phyloP scores from a whole-genome alignment of 2,797 vertebrate species.

The Percopsis omiscomaycus region DNA sequence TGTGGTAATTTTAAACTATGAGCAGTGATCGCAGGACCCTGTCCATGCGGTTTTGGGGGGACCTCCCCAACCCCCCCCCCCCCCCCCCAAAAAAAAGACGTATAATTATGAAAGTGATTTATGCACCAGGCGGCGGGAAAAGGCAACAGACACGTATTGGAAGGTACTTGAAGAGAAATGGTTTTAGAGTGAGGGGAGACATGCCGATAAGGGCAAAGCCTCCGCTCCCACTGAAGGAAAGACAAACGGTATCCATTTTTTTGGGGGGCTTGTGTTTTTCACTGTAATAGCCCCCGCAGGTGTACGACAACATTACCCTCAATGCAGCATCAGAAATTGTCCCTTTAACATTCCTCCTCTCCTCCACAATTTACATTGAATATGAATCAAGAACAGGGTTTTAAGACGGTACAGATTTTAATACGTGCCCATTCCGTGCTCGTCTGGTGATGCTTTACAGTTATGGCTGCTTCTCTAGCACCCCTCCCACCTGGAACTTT shows the following conservation, averaged over 20 bases:
- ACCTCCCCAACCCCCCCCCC: slow-evolving; percentile 22
- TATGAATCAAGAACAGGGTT: slow-evolving; percentile 12
- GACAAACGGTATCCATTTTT: slow-evolving; percentile 28
- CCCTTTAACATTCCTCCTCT: slow-evolving; percentile 15
- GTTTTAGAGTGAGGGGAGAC: slow-evolving; percentile 54
- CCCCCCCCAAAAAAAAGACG: slow-evolving; percentile 27
- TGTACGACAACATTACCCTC: slow-evolving; percentile 23
- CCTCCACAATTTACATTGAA: slow-evolving; percentile 8
- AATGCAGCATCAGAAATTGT: slow-evolving; percentile 13
- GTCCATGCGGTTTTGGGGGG: no score
- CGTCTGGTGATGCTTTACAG: slow-evolving; percentile 18
- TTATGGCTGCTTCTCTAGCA: slow-evolving; percentile 43
- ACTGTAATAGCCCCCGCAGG: slow-evolving; percentile 14
- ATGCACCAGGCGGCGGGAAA: slow-evolving; percentile 40
- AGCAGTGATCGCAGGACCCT: no score
- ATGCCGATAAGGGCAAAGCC: slow-evolving; percentile 60
- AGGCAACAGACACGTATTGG: slow-evolving; percentile 61
- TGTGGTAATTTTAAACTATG: no score
- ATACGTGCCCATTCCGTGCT: slow-evolving; percentile 1
- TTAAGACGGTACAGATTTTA: slow-evolving; percentile 11
- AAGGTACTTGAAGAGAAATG: slow-evolving; percentile 48
- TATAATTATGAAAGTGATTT: slow-evolving; percentile 73
- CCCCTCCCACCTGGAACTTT: slow-evolving; percentile 46
- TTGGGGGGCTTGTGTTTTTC: slow-evolving; percentile 6
- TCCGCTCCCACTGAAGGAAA: slow-evolving; percentile 22